Conservation (phyloP, 2,113 vertebrate genomes). For the Arvicanthis niloticus region DNA sequence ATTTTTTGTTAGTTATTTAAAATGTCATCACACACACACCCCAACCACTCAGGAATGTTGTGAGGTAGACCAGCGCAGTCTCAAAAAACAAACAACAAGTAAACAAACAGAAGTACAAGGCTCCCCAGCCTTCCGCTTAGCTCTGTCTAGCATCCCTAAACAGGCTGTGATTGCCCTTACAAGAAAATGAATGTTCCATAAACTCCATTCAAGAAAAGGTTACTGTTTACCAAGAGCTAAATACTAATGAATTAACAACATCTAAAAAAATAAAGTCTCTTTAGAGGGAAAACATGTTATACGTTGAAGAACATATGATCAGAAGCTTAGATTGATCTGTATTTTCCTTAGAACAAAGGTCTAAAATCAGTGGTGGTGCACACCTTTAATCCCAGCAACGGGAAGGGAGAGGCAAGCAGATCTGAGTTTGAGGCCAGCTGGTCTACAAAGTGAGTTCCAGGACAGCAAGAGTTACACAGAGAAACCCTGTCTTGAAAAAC, state of each 20-base stretch:
- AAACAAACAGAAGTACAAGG: not conserved
- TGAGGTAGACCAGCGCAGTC: not conserved
- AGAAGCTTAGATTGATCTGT: not conserved
- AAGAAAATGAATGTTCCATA: not conserved
- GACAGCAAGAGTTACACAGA: not conserved
- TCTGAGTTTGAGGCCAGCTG: not conserved
- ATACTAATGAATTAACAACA: slow-evolving; percentile 34
- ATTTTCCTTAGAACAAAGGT: slow-evolving; percentile 4
- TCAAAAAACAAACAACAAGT: not conserved
- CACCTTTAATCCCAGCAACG: not conserved
- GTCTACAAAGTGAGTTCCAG: not conserved
- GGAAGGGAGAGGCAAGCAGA: not conserved
- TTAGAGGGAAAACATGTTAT: slow-evolving; percentile 37
- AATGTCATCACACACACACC: not conserved
- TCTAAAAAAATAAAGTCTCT: not conserved
- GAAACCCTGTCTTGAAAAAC: not conserved
- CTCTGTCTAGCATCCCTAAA: not conserved
- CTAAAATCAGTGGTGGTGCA: not conserved
- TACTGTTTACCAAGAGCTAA: slow-evolving; percentile 8
- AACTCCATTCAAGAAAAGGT: not conserved
- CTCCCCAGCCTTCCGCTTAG: not conserved
- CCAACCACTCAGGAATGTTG: not conserved
- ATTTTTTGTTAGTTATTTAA: slow-evolving; percentile 30
- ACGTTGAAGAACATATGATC: not conserved
- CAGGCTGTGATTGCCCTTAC: not conserved